phyloP scores from a whole-genome alignment of 2,113 vertebrate genomes.

The Cavia porcellus region DNA sequence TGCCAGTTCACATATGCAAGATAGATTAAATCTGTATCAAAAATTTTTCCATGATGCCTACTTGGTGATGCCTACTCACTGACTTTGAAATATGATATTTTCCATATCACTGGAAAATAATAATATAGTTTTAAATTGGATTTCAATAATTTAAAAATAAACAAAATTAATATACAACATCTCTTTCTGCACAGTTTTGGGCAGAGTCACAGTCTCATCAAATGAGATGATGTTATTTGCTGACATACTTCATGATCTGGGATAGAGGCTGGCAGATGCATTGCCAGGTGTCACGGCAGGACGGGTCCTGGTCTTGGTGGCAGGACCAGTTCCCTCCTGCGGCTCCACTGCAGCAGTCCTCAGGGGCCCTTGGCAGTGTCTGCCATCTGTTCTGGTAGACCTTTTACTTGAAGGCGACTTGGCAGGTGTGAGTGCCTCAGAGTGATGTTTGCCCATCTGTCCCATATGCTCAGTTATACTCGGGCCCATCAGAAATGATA shows the following conservation, averaged over 20 bases:
- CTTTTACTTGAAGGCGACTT: background rate
- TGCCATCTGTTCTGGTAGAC: background rate
- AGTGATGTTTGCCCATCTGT: background rate
- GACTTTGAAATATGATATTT: background rate
- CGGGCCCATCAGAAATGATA: background rate
- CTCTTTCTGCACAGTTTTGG: background rate
- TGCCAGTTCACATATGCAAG: background rate
- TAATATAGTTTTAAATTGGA: constrained; percentile 27
- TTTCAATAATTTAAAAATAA: background rate
- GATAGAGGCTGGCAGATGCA: background rate
- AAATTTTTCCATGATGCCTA: background rate
- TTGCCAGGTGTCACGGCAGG: background rate
- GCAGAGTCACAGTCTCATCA: background rate
- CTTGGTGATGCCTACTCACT: background rate
- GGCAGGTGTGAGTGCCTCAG: background rate
- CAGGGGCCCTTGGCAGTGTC: background rate
- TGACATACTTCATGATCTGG: accelerated
- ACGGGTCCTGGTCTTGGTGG: accelerated
- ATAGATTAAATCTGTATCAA: background rate
- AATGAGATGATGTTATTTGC: background rate
- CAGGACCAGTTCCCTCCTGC: background rate
- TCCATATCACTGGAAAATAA: background rate
- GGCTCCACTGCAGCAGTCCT: accelerated
- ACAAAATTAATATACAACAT: background rate
- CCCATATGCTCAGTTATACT: background rate